Evolutionary conservation across 2,888 invertebrate genomes (phyloP).

Genomic region (Dryobotodes eremita): DNA sequence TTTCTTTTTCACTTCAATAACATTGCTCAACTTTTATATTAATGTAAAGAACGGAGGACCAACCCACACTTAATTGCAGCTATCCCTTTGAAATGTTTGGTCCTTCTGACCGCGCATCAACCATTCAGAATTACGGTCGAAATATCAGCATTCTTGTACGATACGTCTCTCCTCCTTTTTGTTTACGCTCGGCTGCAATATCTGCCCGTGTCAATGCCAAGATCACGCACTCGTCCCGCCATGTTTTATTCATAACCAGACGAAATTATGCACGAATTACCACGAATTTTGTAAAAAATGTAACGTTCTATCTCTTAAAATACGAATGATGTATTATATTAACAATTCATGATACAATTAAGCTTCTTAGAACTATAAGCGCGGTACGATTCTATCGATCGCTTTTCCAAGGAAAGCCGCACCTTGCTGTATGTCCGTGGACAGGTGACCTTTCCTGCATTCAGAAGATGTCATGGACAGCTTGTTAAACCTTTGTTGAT

Average conservation of each 20-base stretch:
- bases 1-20: neutral
- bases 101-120: neutral
- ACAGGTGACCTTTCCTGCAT: constrained; percentile 3
- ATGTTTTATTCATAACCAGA: constrained; percentile 56
- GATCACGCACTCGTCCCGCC: constrained; percentile 45
- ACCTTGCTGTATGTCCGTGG: neutral
- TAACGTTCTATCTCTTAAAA: neutral
- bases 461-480: neutral
- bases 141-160: constrained; percentile 20
- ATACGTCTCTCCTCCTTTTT: constrained; percentile 14
- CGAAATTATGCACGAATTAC: constrained; percentile 37
- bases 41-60: neutral
- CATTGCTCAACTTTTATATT: neutral
- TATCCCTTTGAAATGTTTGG: neutral
- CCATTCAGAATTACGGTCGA: constrained; percentile 1
- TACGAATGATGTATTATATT: constrained; percentile 4
- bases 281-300: constrained; percentile 20
- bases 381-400: constrained; percentile 5
- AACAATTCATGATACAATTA: neutral
- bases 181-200: constrained; percentile 54
- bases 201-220: constrained; percentile 61
- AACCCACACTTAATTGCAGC: neutral
- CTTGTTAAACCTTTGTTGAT: neutral
- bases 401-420: constrained; percentile 4
- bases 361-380: no score